phyloP scores from a whole-genome alignment of 64 coral and sea anemone species.

The Montipora foliosa region DNA sequence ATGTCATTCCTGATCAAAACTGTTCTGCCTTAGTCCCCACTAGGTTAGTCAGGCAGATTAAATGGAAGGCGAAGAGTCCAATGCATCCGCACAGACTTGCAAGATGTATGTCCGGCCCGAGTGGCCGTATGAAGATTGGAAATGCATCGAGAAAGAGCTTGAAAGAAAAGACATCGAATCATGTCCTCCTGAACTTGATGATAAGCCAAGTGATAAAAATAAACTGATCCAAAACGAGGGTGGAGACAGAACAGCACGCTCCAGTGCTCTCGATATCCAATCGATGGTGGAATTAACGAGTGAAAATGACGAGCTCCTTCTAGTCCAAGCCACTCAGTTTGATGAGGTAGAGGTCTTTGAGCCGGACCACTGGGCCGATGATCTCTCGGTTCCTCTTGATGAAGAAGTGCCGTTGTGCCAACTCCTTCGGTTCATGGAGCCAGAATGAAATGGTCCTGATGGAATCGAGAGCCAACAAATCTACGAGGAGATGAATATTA shows the following conservation, averaged over 20 bases:
- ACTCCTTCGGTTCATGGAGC: slow-evolving; percentile 40
- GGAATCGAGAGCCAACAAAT: slow-evolving; percentile 21
- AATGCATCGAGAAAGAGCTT: neutral
- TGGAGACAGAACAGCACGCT: neutral
- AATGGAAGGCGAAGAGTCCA: neutral
- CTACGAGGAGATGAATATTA: slow-evolving; percentile 20
- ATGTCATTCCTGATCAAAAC: too few species aligned
- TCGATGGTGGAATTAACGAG: neutral
- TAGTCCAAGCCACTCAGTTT: neutral
- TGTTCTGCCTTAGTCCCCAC: neutral
- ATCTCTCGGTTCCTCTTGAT: slow-evolving; percentile 32
- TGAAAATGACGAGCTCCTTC: neutral
- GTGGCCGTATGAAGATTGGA: slow-evolving; percentile 33
- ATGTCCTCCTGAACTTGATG: neutral
- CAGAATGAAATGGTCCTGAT: neutral
- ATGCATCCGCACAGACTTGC: neutral
- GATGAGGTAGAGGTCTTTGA: slow-evolving; percentile 3
- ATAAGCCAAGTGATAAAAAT: neutral
- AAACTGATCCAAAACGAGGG: neutral
- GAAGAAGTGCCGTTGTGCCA: slow-evolving; percentile 20
- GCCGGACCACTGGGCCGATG: slow-evolving; percentile 36
- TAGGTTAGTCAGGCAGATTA: neutral
- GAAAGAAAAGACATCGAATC: neutral
- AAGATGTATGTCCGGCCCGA: slow-evolving; percentile 4
- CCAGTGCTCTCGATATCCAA: neutral